These are phyloP conservation scores for Melipona beecheii DNA, from an alignment of 2,888 invertebrate genomes.

Conservation along the genomic window DNA sequence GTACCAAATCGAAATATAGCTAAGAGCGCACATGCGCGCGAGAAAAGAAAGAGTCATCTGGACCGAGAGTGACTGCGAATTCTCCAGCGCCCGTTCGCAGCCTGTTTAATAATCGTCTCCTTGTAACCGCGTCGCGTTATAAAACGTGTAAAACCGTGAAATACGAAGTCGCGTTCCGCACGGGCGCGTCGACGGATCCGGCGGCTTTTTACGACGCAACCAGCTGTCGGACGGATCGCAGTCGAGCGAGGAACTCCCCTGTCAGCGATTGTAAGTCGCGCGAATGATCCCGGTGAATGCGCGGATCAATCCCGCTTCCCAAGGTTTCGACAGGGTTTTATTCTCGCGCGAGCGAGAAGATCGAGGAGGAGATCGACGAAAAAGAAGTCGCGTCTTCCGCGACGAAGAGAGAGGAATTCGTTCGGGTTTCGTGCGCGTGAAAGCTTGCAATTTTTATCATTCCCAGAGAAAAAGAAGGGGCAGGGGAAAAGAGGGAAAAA, in stretches of 20 bases:
- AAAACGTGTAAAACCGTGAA: slow-evolving; percentile 11
- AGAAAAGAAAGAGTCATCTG: too few relatives aligned
- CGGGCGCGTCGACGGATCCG: not conserved
- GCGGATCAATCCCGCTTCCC: not conserved
- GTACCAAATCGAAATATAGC: too few relatives aligned
- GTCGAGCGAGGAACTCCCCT: not conserved
- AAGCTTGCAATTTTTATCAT: slow-evolving; percentile 21
- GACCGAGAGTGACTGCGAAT: too few relatives aligned
- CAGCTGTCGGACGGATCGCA: slow-evolving; percentile 29
- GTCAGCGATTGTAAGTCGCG: slow-evolving; percentile 3
- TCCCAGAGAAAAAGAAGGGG: too few relatives aligned
- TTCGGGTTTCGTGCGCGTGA: not conserved
- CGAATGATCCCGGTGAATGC: not conserved
- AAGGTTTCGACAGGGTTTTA: slow-evolving; percentile 2
- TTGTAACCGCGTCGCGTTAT: not conserved
- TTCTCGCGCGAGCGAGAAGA: not conserved
- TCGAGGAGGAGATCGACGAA: not conserved
- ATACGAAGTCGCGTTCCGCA: not conserved
- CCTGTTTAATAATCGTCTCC: not conserved
- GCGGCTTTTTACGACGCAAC: slow-evolving; percentile 25
- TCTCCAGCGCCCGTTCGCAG: too few relatives aligned
- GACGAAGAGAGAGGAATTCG: not conserved
- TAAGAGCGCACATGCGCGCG: too few relatives aligned
- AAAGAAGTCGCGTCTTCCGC: not conserved
- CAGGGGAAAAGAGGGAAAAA: not conserved